A percentile compares a stretch with the other conserved stretches of the same genome.
Conservation (phyloP, 2,113 vertebrate species). For the Malurus elegans region DNA sequence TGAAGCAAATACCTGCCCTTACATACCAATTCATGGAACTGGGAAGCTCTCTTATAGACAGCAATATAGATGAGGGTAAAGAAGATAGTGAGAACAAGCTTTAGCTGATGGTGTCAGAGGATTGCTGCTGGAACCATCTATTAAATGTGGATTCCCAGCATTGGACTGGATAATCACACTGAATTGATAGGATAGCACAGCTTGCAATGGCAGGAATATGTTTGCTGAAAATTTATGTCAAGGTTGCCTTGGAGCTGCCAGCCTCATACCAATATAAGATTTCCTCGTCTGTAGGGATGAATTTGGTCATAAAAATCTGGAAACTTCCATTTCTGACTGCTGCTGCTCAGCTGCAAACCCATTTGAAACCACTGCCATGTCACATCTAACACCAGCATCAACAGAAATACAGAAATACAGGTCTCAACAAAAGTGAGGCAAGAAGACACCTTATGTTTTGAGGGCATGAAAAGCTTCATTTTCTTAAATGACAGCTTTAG, state of each 20-base stretch:
- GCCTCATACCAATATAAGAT: not conserved
- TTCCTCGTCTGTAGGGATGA: not conserved
- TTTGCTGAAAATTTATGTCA: slow-evolving; percentile 56
- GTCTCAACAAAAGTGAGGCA: not conserved
- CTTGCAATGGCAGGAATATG: slow-evolving; percentile 18
- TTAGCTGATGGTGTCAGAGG: slow-evolving; percentile 42
- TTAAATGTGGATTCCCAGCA: slow-evolving; percentile 37
- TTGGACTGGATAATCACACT: slow-evolving; percentile 47
- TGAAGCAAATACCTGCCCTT: slow-evolving; percentile 24
- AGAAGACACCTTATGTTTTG: not conserved
- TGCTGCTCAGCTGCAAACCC: not conserved
- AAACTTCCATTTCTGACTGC: not conserved
- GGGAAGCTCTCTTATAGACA: slow-evolving; percentile 23
- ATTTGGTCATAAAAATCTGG: not conserved
- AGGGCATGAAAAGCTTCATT: not conserved
- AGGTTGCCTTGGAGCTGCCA: slow-evolving; percentile 7
- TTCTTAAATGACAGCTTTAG: not conserved
- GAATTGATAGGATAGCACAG: slow-evolving; percentile 45
- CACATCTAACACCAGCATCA: not conserved
- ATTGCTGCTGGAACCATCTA: slow-evolving; percentile 50
- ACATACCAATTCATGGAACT: slow-evolving; percentile 2
- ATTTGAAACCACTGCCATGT: not conserved
- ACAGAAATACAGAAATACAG: not conserved
- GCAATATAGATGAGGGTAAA: slow-evolving; percentile 37
- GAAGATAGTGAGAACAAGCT: slow-evolving; percentile 29